phyloP scores from a whole-genome alignment of 2,888 invertebrate species.

The Acheta domesticus region DNA sequence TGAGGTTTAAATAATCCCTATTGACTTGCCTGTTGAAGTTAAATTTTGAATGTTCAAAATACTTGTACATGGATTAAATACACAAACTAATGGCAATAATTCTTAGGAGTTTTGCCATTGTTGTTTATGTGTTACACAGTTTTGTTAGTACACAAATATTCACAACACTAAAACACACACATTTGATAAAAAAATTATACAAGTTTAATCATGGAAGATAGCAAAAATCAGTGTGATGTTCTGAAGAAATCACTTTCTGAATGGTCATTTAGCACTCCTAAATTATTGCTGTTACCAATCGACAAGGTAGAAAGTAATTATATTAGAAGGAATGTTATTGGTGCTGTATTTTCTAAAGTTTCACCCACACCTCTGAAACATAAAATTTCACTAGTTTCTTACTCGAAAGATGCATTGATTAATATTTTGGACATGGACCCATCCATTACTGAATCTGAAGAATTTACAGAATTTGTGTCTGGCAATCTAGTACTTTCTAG shows the following conservation, averaged over 20 bases:
- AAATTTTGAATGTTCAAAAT: too few relatives aligned
- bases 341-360: conserved; percentile 61
- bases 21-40: too few relatives aligned
- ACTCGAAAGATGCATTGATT: conserved; percentile 54
- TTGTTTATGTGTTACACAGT: background rate
- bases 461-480: conserved; percentile 58
- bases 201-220: conserved; percentile 3
- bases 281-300: conserved; percentile 47
- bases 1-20: too few relatives aligned
- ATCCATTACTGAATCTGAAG: conserved; percentile 49
- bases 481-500: conserved; percentile 58
- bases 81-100: background rate
- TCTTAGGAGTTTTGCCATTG: background rate
- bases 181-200: conserved; percentile 21
- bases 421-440: conserved; percentile 54
- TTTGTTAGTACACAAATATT: too few relatives aligned
- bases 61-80: background rate
- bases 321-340: conserved; percentile 53
- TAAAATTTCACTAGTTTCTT: conserved; percentile 53
- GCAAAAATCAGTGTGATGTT: background rate
- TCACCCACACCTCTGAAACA: conserved; percentile 47
- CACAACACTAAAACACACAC: background rate
- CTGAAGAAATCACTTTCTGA: conserved; percentile 29
- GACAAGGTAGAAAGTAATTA: conserved; percentile 56
- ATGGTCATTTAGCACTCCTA: conserved; percentile 34